Base-by-base conservation (phyloP, 1,140 invertebrate species). In the Agrilus planipennis region DNA sequence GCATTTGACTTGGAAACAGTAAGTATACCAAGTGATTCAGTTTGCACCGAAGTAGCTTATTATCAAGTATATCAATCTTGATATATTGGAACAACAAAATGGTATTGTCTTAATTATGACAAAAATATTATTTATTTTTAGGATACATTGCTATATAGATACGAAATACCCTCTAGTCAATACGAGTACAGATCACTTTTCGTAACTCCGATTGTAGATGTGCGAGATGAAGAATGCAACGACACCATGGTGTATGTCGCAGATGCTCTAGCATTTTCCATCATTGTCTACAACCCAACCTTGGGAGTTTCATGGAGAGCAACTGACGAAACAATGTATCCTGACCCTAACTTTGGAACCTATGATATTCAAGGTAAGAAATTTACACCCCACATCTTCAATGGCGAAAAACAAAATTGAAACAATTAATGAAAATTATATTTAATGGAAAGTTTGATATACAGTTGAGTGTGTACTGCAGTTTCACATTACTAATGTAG, bases 161-260 rank as follows among this genome's bases (percentile, higher is more conserved):
- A 76, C 49, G 59, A 58, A 16, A 71, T 83, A 22, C 72, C 74
- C 0, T 40, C 51, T 0, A 43, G 58, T 14, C 62, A 67, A 2
- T 46, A 57, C 0, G 58, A 65, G 5, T 71, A 73, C 0, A 55
- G 47, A 15, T 53, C 57, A 18, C 55, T 54, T 39, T 35, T 62
- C 2, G 66, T 73, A 0, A 72, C 68, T 3, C 63, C 75, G 47
- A 59, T 70, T 1, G 68, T 82, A 0, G 78, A 83, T 42, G 63
- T 81, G 0, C 61, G 72, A 31, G 62, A 70, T 34, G 44, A 48
- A 0, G 43, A 52, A 9, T 85, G 83, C 47, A 32, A 49, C 0
- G 63, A 80, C 29, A 73, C 78, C 0, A 81, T 71, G 42, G 77
- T 84, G 12, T 88, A 87, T 48, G 68, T 84, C 2, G 78, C 82